Conservation (phyloP, 2,113 vertebrate species). For the Cyanoramphus novaezelandiae region DNA sequence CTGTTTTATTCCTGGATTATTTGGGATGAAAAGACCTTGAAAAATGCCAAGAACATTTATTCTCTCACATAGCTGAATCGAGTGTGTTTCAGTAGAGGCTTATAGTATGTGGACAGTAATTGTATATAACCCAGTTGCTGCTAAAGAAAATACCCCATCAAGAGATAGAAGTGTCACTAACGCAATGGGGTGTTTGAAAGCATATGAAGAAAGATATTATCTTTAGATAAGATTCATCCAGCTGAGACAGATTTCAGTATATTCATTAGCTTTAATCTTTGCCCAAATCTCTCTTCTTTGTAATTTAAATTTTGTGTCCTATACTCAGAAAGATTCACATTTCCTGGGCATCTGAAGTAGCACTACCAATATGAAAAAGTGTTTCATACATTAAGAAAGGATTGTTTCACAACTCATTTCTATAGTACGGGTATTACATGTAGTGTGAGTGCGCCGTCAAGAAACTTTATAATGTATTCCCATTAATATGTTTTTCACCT, state of each 20-base stretch:
- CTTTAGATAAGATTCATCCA: background rate
- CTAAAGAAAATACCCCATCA: background rate
- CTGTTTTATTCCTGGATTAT: background rate
- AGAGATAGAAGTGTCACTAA: background rate
- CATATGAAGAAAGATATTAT: background rate
- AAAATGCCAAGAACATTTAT: background rate
- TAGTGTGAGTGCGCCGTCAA: background rate
- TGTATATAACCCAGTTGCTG: background rate
- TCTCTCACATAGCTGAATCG: background rate
- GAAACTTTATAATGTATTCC: constrained; percentile 46
- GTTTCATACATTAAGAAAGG: background rate
- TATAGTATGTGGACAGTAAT: background rate
- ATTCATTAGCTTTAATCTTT: constrained; percentile 22
- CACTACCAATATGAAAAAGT: background rate
- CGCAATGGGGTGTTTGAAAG: background rate
- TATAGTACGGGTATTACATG: background rate
- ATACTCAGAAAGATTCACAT: background rate
- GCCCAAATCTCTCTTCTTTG: background rate
- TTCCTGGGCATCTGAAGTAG: background rate
- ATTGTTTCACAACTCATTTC: background rate
- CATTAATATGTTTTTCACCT: constrained; percentile 39
- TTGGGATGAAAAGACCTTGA: background rate
- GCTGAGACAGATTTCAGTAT: background rate
- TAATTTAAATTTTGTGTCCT: constrained; percentile 11
- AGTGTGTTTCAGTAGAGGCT: background rate